These are phyloP conservation scores for Syritta pipiens DNA, from an alignment of 2,888 invertebrate genomes.

Conservation along the genomic window DNA sequence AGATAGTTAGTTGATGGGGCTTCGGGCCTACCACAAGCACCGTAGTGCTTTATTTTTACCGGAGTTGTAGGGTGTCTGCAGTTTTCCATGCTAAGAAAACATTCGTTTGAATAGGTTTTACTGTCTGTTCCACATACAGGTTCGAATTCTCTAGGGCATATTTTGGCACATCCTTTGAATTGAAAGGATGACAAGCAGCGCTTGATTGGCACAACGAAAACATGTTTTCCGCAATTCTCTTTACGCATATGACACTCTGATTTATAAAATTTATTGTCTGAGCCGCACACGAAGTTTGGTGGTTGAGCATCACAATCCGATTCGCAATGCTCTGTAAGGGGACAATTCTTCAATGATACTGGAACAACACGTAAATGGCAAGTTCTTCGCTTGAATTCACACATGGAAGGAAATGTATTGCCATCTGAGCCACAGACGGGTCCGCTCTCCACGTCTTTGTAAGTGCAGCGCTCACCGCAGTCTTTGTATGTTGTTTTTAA, in stretches of 20 bases:
- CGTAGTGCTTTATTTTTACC: slow-evolving; percentile 88
- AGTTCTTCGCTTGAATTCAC: slow-evolving; percentile 89
- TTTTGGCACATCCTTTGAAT: slow-evolving; percentile 91
- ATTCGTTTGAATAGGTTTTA: slow-evolving; percentile 95
- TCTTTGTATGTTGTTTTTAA: slow-evolving; percentile 79
- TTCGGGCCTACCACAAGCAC: slow-evolving; percentile 92
- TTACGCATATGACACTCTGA: slow-evolving; percentile 95
- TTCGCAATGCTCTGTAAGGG: slow-evolving; percentile 90
- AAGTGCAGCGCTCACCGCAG: slow-evolving; percentile 82
- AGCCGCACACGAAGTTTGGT: slow-evolving; percentile 90
- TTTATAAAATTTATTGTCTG: slow-evolving; percentile 93
- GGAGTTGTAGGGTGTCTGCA: slow-evolving; percentile 88
- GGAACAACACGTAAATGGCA: slow-evolving; percentile 92
- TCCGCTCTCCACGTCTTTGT: slow-evolving; percentile 82
- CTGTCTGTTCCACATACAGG: slow-evolving; percentile 96
- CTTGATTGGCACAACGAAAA: slow-evolving; percentile 93
- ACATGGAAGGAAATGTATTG: slow-evolving; percentile 92
- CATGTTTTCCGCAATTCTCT: slow-evolving; percentile 94
- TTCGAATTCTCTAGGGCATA: slow-evolving; percentile 92
- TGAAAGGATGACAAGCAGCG: slow-evolving; percentile 91
- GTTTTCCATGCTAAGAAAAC: slow-evolving; percentile 94
- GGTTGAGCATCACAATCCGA: slow-evolving; percentile 81
- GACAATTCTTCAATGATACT: slow-evolving; percentile 90
- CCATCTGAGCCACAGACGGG: slow-evolving; percentile 95
- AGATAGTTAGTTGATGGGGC: slow-evolving; percentile 93